Conservation (phyloP, 2,113 vertebrate species). For the Eubucco bourcierii region DNA sequence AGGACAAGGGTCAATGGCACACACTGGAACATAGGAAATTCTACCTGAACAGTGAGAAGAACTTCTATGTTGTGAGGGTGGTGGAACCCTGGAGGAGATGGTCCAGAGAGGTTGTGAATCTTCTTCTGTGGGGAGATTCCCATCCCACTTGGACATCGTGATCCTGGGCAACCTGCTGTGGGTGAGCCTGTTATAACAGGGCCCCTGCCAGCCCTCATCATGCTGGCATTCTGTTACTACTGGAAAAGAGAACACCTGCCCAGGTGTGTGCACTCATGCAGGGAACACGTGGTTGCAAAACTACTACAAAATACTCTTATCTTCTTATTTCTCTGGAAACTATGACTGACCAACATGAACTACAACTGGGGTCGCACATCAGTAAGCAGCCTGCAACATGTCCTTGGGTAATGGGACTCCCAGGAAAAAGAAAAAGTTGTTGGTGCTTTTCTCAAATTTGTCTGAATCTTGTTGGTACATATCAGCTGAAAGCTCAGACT, state of each 20-base stretch:
- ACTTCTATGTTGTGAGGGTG: background rate
- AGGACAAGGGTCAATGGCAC: too few species aligned
- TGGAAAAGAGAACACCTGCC: rapidly evolving
- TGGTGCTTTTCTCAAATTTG: background rate
- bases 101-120: background rate
- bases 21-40: too few species aligned
- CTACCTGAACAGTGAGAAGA: background rate
- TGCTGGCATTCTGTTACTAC: background rate
- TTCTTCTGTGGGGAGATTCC: background rate
- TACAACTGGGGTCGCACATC: background rate
- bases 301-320: background rate
- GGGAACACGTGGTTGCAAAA: background rate
- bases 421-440: background rate
- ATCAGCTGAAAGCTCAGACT: background rate
- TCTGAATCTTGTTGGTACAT: background rate
- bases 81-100: background rate
- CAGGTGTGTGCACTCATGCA: background rate
- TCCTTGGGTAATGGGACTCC: background rate
- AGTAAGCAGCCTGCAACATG: background rate
- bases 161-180: background rate
- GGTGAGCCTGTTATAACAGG: background rate
- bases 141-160: background rate
- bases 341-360: rapidly evolving
- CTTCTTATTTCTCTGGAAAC: background rate
- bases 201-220: too few species aligned